Evolutionary conservation across 2,113 vertebrate genomes (phyloP).

Genomic region (Orcinus orca): DNA sequence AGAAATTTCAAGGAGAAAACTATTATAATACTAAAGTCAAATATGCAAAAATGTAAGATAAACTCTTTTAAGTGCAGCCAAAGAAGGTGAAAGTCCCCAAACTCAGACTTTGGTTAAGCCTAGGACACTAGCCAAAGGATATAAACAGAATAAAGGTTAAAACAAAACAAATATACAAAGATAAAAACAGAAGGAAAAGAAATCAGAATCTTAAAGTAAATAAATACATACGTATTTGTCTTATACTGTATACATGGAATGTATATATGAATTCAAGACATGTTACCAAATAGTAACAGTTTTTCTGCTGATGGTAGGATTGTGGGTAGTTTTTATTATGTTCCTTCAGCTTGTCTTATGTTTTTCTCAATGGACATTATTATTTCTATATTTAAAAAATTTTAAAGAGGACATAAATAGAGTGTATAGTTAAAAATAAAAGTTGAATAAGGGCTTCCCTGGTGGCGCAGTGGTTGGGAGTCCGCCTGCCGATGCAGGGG

Average conservation of each 20-base stretch:
- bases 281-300: background rate
- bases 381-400: background rate
- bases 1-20: slow-evolving; percentile 18
- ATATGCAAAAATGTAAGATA: background rate
- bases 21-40: background rate
- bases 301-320: background rate
- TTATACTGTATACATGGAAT: background rate
- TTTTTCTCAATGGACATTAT: background rate
- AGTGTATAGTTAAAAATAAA: background rate
- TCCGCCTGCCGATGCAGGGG: too few relatives aligned
- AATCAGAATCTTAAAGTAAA: background rate
- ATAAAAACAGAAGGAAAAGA: background rate
- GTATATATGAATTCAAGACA: background rate
- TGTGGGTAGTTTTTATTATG: background rate
- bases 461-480: too few relatives aligned
- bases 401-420: background rate
- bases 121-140: background rate
- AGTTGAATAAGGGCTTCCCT: background rate
- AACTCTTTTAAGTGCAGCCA: background rate
- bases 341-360: background rate
- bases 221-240: background rate
- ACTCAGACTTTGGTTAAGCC: background rate
- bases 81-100: background rate
- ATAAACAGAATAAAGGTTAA: background rate
- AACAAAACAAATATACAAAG: background rate